Conservation (phyloP, 2,113 vertebrate species). For the Lophotis ruficrista region DNA sequence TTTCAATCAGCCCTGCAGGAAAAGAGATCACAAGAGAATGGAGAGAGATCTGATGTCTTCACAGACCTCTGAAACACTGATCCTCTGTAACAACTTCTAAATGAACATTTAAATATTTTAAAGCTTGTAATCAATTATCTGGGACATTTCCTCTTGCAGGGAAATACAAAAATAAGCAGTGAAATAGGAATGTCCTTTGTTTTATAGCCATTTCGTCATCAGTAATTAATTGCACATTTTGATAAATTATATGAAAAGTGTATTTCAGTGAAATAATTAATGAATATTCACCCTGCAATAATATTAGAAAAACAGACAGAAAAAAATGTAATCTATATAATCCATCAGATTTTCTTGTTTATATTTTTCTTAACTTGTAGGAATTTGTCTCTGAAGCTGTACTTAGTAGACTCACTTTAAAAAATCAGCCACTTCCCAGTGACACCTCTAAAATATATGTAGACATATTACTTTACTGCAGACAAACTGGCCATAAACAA, state of each 20-base stretch:
- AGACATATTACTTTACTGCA: not conserved
- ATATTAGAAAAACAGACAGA: not conserved
- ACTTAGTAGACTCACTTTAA: not conserved
- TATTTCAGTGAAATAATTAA: slow-evolving; percentile 48
- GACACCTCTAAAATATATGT: not conserved
- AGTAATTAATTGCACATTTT: slow-evolving; percentile 36
- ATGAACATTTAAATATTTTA: not conserved
- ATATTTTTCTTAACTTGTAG: not conserved
- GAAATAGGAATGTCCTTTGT: not conserved
- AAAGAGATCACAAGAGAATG: not conserved
- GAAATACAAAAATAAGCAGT: not conserved
- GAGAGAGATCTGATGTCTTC: not conserved
- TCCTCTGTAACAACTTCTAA: not conserved
- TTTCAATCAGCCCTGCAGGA: not conserved
- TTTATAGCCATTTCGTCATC: slow-evolving; percentile 46
- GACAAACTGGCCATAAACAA: not conserved
- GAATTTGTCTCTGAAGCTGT: not conserved
- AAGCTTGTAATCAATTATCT: not conserved
- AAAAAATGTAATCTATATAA: slow-evolving; percentile 15
- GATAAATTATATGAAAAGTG: slow-evolving; percentile 42
- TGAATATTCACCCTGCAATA: slow-evolving; percentile 32
- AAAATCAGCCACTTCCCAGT: not conserved
- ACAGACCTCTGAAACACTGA: not conserved
- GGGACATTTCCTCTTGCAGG: not conserved
- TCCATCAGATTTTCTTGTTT: not conserved